These are phyloP conservation scores for Hirundo rustica DNA, from an alignment of 2,797 vertebrate genomes.

Conservation along the genomic window DNA sequence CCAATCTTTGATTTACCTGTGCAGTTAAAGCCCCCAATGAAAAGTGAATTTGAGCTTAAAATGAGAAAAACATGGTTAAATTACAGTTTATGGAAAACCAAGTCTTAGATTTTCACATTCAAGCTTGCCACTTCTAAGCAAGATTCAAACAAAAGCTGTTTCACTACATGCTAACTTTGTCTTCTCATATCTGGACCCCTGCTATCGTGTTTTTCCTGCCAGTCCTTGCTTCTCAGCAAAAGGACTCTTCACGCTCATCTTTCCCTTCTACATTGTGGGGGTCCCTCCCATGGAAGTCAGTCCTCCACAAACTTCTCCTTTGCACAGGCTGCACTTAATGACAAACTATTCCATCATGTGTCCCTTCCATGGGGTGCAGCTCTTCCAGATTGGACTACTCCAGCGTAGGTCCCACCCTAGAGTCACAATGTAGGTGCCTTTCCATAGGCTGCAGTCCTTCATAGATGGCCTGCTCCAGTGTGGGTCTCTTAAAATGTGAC, in stretches of 20 bases:
- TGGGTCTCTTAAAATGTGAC: background rate
- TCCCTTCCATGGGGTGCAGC: background rate
- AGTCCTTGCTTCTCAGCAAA: background rate
- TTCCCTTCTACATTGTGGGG: rapidly evolving
- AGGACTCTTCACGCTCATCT: background rate
- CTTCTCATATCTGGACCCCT: background rate
- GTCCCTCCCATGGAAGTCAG: background rate
- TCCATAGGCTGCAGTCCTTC: rapidly evolving
- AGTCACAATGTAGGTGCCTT: background rate
- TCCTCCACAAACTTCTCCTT: background rate
- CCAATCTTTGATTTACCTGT: background rate
- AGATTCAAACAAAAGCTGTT: background rate
- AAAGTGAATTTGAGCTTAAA: background rate
- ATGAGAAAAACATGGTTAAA: background rate
- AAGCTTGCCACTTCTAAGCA: background rate
- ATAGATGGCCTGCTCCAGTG: background rate
- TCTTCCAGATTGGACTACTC: background rate
- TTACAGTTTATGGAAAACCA: background rate
- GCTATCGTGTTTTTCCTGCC: background rate
- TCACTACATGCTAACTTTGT: rapidly evolving
- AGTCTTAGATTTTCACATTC: background rate
- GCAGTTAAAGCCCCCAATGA: background rate
- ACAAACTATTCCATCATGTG: too few species aligned
- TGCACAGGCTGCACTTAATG: too few species aligned
- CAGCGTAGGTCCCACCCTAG: rapidly evolving